Evolutionary conservation across 2,888 invertebrate genomes (phyloP).

Genomic region (Phlogophora meticulosa): DNA sequence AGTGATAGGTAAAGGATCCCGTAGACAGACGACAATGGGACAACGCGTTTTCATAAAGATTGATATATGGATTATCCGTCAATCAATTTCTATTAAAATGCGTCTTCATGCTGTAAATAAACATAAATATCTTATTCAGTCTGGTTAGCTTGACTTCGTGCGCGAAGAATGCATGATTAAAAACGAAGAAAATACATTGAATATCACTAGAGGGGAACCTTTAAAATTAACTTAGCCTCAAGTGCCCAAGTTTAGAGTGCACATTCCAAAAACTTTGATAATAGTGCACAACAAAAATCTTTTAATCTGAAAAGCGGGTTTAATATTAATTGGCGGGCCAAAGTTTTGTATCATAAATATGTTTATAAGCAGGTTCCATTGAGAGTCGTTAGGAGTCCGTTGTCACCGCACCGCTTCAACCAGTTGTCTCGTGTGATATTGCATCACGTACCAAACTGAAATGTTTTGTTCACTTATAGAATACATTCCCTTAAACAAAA

Average conservation of each 20-base stretch:
- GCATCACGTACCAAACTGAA: slow-evolving; percentile 27
- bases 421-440: slow-evolving; percentile 36
- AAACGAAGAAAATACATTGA: slow-evolving; percentile 24
- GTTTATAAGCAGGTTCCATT: slow-evolving; percentile 33
- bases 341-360: slow-evolving; percentile 55
- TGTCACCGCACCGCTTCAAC: slow-evolving; percentile 36
- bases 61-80: no score
- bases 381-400: slow-evolving; percentile 48
- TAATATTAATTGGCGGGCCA: slow-evolving; percentile 56
- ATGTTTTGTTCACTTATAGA: slow-evolving; percentile 28
- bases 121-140: not conserved
- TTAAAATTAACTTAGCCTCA: slow-evolving; percentile 35
- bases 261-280: slow-evolving; percentile 46
- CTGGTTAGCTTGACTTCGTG: not conserved
- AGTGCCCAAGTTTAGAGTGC: slow-evolving; percentile 53
- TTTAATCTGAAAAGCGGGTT: slow-evolving; percentile 51
- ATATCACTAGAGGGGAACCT: slow-evolving; percentile 22
- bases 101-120: no score
- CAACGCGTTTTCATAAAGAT: no score
- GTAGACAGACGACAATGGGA: not conserved
- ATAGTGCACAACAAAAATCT: slow-evolving; percentile 43
- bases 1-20: not conserved
- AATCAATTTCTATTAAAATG: no score
- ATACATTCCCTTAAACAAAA: not conserved
- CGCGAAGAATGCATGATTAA: slow-evolving; percentile 2